Conservation (phyloP, 1,140 invertebrate species). For the Aleiodes sp. region DNA sequence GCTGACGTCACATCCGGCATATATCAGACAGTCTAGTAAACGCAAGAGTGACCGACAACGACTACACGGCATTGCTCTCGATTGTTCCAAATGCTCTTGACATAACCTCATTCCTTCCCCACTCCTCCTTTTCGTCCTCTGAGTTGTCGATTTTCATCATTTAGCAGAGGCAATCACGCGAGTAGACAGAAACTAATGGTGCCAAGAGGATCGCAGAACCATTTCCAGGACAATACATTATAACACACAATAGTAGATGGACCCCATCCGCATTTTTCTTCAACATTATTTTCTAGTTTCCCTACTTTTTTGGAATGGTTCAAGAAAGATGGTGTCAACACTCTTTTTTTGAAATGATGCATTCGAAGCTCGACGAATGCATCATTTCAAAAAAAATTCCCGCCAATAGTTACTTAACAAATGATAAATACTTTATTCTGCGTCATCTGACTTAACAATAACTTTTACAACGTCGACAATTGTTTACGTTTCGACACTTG, state of each 20-base stretch:
- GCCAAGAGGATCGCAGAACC: background rate
- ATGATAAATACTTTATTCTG: too few species aligned
- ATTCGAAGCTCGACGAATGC: too few species aligned
- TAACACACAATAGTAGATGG: background rate
- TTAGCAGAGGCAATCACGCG: background rate
- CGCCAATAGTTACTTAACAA: too few species aligned
- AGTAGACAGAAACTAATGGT: background rate
- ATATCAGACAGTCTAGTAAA: background rate
- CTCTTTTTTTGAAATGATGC: too few species aligned
- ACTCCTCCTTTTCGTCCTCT: background rate
- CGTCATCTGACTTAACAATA: too few species aligned
- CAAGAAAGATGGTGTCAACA: too few species aligned
- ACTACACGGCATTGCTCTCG: background rate
- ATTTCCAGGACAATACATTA: background rate
- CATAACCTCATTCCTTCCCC: slow-evolving; percentile 6
- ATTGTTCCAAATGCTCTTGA: slow-evolving; percentile 17
- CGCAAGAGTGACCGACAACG: slow-evolving; percentile 8
- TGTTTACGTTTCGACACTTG: too few species aligned
- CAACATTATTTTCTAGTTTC: too few species aligned
- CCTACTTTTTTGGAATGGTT: too few species aligned
- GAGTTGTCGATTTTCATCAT: slow-evolving; percentile 12
- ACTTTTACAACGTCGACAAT: too few species aligned
- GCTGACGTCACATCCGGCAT: slow-evolving; percentile 60
- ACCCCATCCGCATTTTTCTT: background rate
- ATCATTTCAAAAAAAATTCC: too few species aligned